These are phyloP conservation scores for Nomada lathburiana DNA, from an alignment of 2,888 invertebrate species.

Conservation along the genomic window DNA sequence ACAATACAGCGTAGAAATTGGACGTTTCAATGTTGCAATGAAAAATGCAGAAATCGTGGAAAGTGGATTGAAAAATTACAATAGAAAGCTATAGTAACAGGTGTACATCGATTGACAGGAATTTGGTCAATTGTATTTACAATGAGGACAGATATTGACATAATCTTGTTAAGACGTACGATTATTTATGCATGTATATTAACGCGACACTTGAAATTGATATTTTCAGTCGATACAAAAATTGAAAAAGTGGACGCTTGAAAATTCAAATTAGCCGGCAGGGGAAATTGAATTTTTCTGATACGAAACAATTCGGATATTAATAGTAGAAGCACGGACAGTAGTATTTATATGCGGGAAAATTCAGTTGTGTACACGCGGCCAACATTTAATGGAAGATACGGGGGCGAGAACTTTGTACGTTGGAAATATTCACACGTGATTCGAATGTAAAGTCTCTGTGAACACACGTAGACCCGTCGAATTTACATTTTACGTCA, in stretches of 20 bases:
- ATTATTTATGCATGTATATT: too few species aligned
- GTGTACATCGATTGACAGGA: too few species aligned
- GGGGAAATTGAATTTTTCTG: slow-evolving; percentile 12
- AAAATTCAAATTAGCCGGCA: slow-evolving; percentile 29
- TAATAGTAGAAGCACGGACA: slow-evolving; percentile 9
- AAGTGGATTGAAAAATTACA: background rate
- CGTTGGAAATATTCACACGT: slow-evolving; percentile 28
- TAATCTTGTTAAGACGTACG: too few species aligned
- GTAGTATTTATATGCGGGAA: background rate
- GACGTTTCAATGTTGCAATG: background rate
- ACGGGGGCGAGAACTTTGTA: background rate
- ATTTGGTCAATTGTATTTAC: too few species aligned
- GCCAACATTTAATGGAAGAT: slow-evolving; percentile 3
- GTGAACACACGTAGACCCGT: background rate
- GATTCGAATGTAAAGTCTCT: slow-evolving; percentile 24
- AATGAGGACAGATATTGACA: too few species aligned
- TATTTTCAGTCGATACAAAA: too few species aligned
- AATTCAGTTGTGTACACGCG: background rate
- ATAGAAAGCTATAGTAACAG: too few species aligned
- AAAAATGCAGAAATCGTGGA: background rate
- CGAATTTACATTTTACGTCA: slow-evolving; percentile 13
- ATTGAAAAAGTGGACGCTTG: background rate
- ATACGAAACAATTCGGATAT: slow-evolving; percentile 25
- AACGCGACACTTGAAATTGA: too few species aligned
- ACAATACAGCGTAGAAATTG: background rate